Evolutionary conservation across 1,140 invertebrate genomes (phyloP), one percentile per base, ranked within the genome.

Genomic region (Drosophila albomicans): DNA sequence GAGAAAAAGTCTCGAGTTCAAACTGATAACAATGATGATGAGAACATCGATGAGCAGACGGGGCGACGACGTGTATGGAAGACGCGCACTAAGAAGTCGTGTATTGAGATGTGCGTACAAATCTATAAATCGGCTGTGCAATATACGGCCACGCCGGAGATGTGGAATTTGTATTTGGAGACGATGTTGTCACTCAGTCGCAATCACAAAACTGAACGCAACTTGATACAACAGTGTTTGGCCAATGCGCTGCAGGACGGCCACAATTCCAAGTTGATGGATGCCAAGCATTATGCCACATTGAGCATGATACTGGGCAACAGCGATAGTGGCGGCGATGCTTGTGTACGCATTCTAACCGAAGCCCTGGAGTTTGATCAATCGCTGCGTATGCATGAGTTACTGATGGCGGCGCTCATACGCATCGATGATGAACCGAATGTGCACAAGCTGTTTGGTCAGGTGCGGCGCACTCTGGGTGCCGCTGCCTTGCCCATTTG

Each of bases 121-220:
- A 76, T 92, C 4, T 92, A 92, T 63, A 82, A 88, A 35, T 79
- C 81, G 6, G 91, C 89, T 3, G 86, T 92, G 15, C 71, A 81
- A 35, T 73, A 78, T 25, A 64, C 91, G 25, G 73, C 79, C 65
- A 82, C 79, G 13, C 35, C 77, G 56, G 81, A 92, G 61, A 71
- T 79, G 70, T 78, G 76, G 81, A 57, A 73, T 46, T 30, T 78
- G 1, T 92, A 91, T 45, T 30, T 92, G 8, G 85, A 90, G 46
- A 89, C 86, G 16, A 91, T 92, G 86, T 3, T 92, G 13, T 51
- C 80, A 1, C 38, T 92, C 0, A 92, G 87, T 45, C 63, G 66
- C 10, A 88, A 91, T 48, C 64, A 70, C n/a, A 73, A 70, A 5
- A 45, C 73, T 1, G 86, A 91, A 45, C 68, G 78, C 0, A 15